Evolutionary conservation across 2,888 invertebrate species (phyloP), one percentile per base, ranked within the genome.

Genomic region (Selenia dentaria): DNA sequence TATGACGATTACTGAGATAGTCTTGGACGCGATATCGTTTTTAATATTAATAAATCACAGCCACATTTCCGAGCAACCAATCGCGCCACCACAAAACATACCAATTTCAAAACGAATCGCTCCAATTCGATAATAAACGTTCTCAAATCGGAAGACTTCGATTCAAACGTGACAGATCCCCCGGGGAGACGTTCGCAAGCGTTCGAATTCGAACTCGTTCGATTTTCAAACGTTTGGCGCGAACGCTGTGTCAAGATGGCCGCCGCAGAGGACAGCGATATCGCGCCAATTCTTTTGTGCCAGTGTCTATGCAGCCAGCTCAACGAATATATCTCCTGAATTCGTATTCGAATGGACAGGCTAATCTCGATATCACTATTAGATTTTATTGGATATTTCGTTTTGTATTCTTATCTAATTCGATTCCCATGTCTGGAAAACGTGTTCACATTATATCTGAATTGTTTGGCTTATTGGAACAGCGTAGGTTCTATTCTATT

Each of bases 251-350:
- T 57, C 59, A 59, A 59, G 59, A 62, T 62, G 60, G 60, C 58
- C 70, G 70, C 74, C 75, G 55, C 70, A 68, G 65, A 54, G 49
- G 54, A 52, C 41, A 47, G 66, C 79, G 84, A 84, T 85, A 85
- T 80, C 80, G 77, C 81, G 68, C 81, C 87, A 83, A 86, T 89
- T 85, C 87, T 87, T 89, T 83, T 79, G 80, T 57, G 54, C 51
- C 52, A 54, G 41, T 48, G 41, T 42, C 47, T 48, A 48, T 41
- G 37, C 40, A 78, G 79, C 79, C 77, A 81, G 62, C 67, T 70
- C 70, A 58, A 57, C 71, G 74, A 72, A 82, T 79, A 79, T 81
- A 78, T 78, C 80, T 82, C 77, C 79, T 67, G 71, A 79, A 78
- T 83, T 79, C 77, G 70, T 74, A 78, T 79, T 78, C 72, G 74